These are phyloP conservation scores for Andrena trimmerana DNA, from an alignment of 2,888 invertebrate species.

Conservation along the genomic window DNA sequence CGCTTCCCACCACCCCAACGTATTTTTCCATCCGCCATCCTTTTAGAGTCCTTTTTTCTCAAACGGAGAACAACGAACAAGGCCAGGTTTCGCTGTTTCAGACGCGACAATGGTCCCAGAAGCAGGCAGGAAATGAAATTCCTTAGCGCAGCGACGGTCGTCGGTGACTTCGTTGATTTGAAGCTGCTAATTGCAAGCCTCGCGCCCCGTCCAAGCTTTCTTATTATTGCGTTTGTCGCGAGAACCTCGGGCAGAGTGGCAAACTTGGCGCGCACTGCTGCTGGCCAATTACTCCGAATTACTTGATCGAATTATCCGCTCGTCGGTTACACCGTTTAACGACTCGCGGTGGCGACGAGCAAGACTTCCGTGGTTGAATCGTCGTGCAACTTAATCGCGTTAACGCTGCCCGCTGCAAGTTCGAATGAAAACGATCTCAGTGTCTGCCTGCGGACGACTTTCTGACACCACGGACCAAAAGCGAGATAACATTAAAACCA, in stretches of 20 bases:
- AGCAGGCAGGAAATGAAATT: conserved; percentile 37
- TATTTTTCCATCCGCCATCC: not conserved
- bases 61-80: not conserved
- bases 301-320: conserved; percentile 68
- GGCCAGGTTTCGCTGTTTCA: not conserved
- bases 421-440: conserved; percentile 8
- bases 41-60: not conserved
- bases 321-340: conserved; percentile 57
- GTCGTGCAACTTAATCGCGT: conserved; percentile 38
- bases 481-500: no score
- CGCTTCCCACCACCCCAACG: not conserved
- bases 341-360: conserved; percentile 21
- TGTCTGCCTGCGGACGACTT: no score
- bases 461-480: no score
- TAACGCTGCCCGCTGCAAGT: not conserved
- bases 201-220: conserved; percentile 38
- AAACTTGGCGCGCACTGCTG: conserved; percentile 58
- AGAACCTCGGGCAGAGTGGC: not conserved
- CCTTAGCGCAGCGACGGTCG: conserved; percentile 18
- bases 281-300: conserved; percentile 65
- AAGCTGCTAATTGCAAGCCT: conserved; percentile 47
- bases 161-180: conserved; percentile 33
- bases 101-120: not conserved
- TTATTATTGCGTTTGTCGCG: conserved; percentile 57
- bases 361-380: conserved; percentile 17